Conservation (phyloP, 2,797 vertebrate genomes). For the Etheostoma perlongum region DNA sequence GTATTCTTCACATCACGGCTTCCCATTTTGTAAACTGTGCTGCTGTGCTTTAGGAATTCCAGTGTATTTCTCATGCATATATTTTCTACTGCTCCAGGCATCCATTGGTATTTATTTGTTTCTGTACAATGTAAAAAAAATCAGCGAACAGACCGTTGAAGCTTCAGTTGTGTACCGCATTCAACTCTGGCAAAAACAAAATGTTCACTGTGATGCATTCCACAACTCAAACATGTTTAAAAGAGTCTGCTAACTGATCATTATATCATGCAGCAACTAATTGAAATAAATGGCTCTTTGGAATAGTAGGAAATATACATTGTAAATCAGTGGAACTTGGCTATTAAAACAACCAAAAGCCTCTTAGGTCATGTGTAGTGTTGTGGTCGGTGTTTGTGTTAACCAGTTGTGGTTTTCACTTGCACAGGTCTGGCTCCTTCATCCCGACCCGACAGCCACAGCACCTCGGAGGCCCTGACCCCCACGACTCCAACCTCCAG, state of each 20-base stretch:
- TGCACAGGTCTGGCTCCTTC: constrained; percentile 88
- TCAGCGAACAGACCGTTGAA: background rate
- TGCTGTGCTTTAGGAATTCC: no score
- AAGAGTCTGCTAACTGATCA: no score
- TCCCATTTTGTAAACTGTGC: no score
- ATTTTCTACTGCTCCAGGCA: background rate
- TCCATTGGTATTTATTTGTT: background rate
- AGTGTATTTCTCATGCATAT: no score
- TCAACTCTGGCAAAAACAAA: background rate
- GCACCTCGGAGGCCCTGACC: constrained; percentile 92
- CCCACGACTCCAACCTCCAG: constrained; percentile 94
- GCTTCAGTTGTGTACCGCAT: background rate
- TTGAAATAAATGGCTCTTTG: background rate
- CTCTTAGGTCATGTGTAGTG: background rate
- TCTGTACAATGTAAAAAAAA: background rate
- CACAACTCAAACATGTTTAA: background rate
- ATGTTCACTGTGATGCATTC: background rate
- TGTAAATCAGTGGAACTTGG: background rate
- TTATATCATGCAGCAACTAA: no score
- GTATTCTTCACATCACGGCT: no score
- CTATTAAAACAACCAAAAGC: background rate
- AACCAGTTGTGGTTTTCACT: background rate
- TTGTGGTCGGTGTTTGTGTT: background rate
- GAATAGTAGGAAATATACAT: background rate
- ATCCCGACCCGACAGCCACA: constrained; percentile 89